Base-by-base conservation (phyloP, 2,113 vertebrate genomes). In the Eclectus roratus region DNA sequence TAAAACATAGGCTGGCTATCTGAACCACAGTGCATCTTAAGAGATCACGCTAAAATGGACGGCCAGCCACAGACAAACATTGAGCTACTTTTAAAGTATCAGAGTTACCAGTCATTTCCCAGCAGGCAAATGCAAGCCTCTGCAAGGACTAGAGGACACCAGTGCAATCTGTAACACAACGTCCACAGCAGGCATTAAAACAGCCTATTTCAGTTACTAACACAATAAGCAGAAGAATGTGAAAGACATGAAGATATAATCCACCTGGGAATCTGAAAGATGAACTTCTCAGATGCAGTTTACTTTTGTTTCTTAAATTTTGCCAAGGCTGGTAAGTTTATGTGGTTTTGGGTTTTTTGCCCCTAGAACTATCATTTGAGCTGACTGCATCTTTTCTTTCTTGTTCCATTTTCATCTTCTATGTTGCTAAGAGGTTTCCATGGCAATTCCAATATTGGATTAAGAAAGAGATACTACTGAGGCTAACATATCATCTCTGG, bases 361-460 rank as follows among this genome's bases (percentile, higher is more conserved):
- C 47, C 84, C 68, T 61, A 25, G 44, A 70, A 72, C 72, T 78
- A 21, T 39, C n/a, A 61, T 73, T 65, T 72, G 20, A 63, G 58
- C 55, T 91, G 81, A 79, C 56, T 9, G 1, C 8, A 2, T 85
- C 71, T 72, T 83, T 80, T 78, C 80, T 84, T 91, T 70, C 60
- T 64, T 7, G 0, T 65, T 94, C 73, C 72, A 77, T 90, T 94
- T 92, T 91, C 79, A 52, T 64, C 61, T 46, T 64, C 60, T 55
- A 52, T 64, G 93, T 85, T 94, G 89, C 93, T 85, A 78, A 92
- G 93, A 76, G 80, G 89, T 96, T 97, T 96, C 95, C 83, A 92
- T 96, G 85, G 74, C 70, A 95, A 95, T 95, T 85, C 92, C 79
- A 84, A 76, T 89, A 73, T 31, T 97, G 93, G 78, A 83, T 92